These are phyloP conservation scores for Lethrus apterus DNA, from an alignment of 1,140 invertebrate genomes.

Conservation along the genomic window DNA sequence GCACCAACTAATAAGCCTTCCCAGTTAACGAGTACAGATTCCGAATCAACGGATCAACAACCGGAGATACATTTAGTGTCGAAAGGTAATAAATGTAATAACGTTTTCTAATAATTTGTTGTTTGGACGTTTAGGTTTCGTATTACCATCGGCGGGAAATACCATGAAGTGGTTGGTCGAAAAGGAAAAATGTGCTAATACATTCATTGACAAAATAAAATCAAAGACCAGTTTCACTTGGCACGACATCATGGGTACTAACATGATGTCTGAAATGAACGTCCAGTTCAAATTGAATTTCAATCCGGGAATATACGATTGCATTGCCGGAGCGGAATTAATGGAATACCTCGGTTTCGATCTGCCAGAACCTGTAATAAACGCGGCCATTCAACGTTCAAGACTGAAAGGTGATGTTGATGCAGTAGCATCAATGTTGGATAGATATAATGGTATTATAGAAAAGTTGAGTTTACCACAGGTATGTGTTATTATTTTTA, in stretches of 20 bases:
- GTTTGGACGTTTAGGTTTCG: conserved; percentile 3
- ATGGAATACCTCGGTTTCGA: conserved; percentile 67
- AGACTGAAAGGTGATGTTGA: conserved; percentile 58
- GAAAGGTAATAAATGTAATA: conserved; percentile 14
- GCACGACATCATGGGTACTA: conserved; percentile 56
- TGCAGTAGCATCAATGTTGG: conserved; percentile 49
- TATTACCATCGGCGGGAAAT: conserved; percentile 8
- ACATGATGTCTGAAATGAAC: conserved; percentile 56
- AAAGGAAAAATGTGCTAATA: conserved; percentile 13
- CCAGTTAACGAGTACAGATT: too few relatives aligned
- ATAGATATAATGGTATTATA: conserved; percentile 53
- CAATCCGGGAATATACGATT: conserved; percentile 56
- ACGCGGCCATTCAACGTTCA: conserved; percentile 62
- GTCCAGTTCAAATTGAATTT: conserved; percentile 61
- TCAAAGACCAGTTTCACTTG: conserved; percentile 51
- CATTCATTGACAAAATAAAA: conserved; percentile 38
- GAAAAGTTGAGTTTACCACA: conserved; percentile 54
- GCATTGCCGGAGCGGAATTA: conserved; percentile 67
- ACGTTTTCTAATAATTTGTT: background rate
- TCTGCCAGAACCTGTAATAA: conserved; percentile 57
- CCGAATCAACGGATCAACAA: conserved; percentile 4
- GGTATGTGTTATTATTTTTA: conserved; percentile 36
- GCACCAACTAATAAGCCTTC: too few relatives aligned
- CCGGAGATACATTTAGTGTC: conserved; percentile 14
- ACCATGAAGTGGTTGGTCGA: conserved; percentile 12